Percentiles rank a stretch among this genome's conserved stretches.
phyloP scores from a whole-genome alignment of 2,888 invertebrate species.

The Crepidodera aurea region DNA sequence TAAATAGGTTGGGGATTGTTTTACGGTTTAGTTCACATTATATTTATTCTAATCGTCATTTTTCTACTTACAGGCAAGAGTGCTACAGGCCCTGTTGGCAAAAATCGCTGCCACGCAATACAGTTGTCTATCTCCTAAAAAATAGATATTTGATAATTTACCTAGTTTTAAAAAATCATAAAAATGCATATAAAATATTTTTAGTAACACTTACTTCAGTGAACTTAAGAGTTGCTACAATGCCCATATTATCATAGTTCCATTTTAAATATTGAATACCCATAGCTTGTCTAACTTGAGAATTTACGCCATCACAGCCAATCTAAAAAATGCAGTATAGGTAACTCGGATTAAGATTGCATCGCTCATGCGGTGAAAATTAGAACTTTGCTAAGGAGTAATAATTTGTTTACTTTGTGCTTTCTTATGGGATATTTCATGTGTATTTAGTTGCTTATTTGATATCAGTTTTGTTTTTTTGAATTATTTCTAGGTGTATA shows the following conservation, averaged over 20 bases:
- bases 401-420: no score
- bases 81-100: constrained; percentile 92
- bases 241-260: constrained; percentile 88
- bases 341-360: no score
- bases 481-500: no score
- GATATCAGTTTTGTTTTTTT: no score
- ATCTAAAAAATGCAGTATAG: constrained; percentile 74
- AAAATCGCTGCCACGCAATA: constrained; percentile 96
- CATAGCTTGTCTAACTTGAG: constrained; percentile 84
- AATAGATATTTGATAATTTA: constrained; percentile 26
- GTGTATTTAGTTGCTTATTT: no score
- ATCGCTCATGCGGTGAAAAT: no score
- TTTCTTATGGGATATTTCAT: no score
- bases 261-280: constrained; percentile 80
- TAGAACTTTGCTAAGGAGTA: no score
- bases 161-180: background rate
- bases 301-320: constrained; percentile 95
- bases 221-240: constrained; percentile 90
- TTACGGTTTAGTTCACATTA: no score
- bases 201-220: constrained; percentile 72
- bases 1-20: no score
- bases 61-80: constrained; percentile 77
- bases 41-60: no score
- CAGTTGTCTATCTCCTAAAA: constrained; percentile 73
- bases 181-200: no score